Evolutionary conservation across 2,888 invertebrate genomes (phyloP).

Genomic region (Mesochorus sp.): DNA sequence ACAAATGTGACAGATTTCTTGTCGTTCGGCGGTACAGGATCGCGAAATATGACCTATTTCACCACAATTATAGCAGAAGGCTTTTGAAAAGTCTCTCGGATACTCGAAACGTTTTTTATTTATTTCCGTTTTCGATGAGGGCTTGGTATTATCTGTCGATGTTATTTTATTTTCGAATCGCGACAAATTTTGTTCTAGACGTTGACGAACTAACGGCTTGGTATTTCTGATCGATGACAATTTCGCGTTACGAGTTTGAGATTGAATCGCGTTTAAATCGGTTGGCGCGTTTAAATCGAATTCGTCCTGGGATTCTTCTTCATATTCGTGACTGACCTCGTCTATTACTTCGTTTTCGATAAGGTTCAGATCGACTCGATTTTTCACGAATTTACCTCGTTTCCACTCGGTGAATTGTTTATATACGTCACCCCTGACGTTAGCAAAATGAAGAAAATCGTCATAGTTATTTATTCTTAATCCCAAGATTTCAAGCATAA

Average conservation of each 20-base stretch:
- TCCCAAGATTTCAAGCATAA: constrained; percentile 45
- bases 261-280: background rate
- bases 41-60: constrained; percentile 22
- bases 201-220: constrained; percentile 33
- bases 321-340: background rate
- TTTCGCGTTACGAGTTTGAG: background rate
- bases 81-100: too few species aligned
- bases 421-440: constrained; percentile 47
- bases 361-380: background rate
- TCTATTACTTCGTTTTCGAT: background rate
- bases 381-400: background rate
- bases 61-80: constrained; percentile 35
- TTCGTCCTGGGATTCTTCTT: background rate
- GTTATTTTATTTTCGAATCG: constrained; percentile 10
- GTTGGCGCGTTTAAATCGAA: background rate
- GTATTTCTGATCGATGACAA: background rate
- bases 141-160: background rate
- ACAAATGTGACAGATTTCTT: constrained; percentile 22
- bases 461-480: constrained; percentile 11
- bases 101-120: too few species aligned
- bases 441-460: constrained; percentile 42
- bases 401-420: constrained; percentile 19
- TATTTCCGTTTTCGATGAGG: too few species aligned
- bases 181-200: constrained; percentile 43
- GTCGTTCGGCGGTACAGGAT: constrained; percentile 17